Base-by-base conservation (phyloP, 1,140 invertebrate genomes). In the Agrilus planipennis region DNA sequence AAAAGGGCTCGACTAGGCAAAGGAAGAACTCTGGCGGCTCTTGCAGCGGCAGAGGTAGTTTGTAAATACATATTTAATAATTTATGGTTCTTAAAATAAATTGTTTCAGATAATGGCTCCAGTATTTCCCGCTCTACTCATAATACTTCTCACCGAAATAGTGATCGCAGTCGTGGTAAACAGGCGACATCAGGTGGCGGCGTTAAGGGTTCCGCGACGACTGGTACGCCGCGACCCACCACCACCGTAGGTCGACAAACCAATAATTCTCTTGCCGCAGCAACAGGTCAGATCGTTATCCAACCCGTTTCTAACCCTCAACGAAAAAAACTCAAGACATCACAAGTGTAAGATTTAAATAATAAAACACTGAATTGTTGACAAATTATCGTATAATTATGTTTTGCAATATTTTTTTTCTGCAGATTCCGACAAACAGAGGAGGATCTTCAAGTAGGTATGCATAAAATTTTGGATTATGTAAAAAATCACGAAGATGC, bases 391-490 rank as follows among this genome's bases (percentile, higher is more conserved):
- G 22, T 28, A 15, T 5, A 10, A 5, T 25, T 39, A 28, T 19
- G 9, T 10, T n/a, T n/a, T n/a, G n/a, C n/a, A n/a, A n/a, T n/a
- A n/a, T n/a, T n/a, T 47, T 32, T 42, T 17, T 58, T 54, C 65
- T 64, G 52, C 63, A 84, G 80, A 60, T 83, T 83, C 60, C 72
- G 73, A 44, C 76, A 81, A 66, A 78, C 73, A 25, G 80, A 84
- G 47, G 87, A 89, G 57, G 84, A 89, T 55, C 69, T 88, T 30
- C 76, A 81, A 55, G 84, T 84, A 40, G 86, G 86, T 23, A 84
- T 89, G 81, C 84, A 88, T 60, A 89, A 89, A 66, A 82, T 90
- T 21, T 67, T 91, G 20, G 81, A 89, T 56, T 76, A 79, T 53
- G 64, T 91, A 2, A 87, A 85, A 54, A 77, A 80, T 52, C 85